Evolutionary conservation across 2,888 invertebrate genomes (phyloP), one percentile per base, ranked within the genome.

Genomic region (Coelinius sp.): DNA sequence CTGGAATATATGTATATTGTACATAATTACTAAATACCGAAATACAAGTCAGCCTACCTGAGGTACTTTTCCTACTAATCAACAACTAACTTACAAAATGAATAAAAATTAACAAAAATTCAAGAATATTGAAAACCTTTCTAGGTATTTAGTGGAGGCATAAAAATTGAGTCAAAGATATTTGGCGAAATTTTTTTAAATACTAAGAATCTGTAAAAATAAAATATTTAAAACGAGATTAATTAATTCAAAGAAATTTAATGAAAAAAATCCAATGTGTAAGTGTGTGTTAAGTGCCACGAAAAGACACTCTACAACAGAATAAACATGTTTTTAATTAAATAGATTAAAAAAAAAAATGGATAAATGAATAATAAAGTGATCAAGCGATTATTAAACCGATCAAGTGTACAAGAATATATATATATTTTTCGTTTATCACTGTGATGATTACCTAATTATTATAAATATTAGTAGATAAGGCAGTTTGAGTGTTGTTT

Each of bases 371-470:
- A 49, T 75, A 76, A 76, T 81, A 77, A 80, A 81, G 41, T 70
- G 59, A 70, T 66, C 65, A 66, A 66, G 7, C 44, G 64, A 70
- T 46, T 56, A 70, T 46, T 44, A 53, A 53, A 70, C 22, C 35
- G 70, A 70, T 70, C 70, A 22, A 65, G 78, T 81, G 81, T 83
- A 83, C 81, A 83, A 83, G 79, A 79, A 80, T 63, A 76, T 73
- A 81, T 77, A 80, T 79, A 79, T 76, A 82, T 82, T 84, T 83
- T 85, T 84, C 82, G 82, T 86, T 85, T 85, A 83, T 82, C 82
- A 84, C 84, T 84, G 84, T 85, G 85, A 85, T 85, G 84, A 85
- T 84, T 85, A 84, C 76, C 80, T 83, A 80, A 83, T 83, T 82
- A 81, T 81, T 81, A 84, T 81, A 81, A 83, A 82, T 82, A 84